A percentile compares a stretch with the other conserved stretches of the same genome.
Conservation (phyloP, 2,888 invertebrate genomes). For the Spatulosminthurus flaviceps region DNA sequence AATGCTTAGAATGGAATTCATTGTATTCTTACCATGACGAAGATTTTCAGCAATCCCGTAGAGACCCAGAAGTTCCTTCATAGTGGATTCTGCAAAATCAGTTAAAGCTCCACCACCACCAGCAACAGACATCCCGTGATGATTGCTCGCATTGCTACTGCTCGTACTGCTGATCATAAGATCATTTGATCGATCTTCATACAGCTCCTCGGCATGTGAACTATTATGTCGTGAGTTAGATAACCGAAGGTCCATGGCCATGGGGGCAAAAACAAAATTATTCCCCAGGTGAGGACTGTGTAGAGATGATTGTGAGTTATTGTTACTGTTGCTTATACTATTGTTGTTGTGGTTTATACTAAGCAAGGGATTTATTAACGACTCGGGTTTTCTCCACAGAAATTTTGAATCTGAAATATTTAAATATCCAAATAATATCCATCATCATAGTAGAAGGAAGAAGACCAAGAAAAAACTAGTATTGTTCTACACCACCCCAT, state of each 20-base stretch:
- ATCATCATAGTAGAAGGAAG: too few species aligned
- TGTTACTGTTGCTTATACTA: slow-evolving; percentile 43
- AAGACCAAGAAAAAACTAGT: background rate
- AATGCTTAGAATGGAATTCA: too few species aligned
- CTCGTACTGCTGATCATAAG: slow-evolving; percentile 51
- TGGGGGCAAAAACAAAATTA: slow-evolving; percentile 47
- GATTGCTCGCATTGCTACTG: slow-evolving; percentile 52
- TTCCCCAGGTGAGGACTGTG: slow-evolving; percentile 42
- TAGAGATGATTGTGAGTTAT: slow-evolving; percentile 21
- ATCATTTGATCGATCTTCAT: slow-evolving; percentile 54
- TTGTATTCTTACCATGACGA: slow-evolving; percentile 59
- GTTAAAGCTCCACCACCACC: slow-evolving; percentile 48
- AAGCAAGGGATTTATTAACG: slow-evolving; percentile 46
- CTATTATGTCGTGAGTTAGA: slow-evolving; percentile 46
- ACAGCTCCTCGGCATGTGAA: slow-evolving; percentile 42
- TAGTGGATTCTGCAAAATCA: slow-evolving; percentile 62
- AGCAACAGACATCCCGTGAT: slow-evolving; percentile 25
- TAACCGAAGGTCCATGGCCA: slow-evolving; percentile 50
- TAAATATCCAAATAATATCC: background rate
- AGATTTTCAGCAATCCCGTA: slow-evolving; percentile 62
- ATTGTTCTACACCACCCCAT: background rate
- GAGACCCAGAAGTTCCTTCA: slow-evolving; percentile 62
- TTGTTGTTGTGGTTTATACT: slow-evolving; percentile 50
- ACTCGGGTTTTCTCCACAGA: slow-evolving; percentile 51
- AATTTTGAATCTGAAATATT: slow-evolving; percentile 49